Base-by-base conservation (phyloP, 2,797 vertebrate species). In the Amniataba percoides region DNA sequence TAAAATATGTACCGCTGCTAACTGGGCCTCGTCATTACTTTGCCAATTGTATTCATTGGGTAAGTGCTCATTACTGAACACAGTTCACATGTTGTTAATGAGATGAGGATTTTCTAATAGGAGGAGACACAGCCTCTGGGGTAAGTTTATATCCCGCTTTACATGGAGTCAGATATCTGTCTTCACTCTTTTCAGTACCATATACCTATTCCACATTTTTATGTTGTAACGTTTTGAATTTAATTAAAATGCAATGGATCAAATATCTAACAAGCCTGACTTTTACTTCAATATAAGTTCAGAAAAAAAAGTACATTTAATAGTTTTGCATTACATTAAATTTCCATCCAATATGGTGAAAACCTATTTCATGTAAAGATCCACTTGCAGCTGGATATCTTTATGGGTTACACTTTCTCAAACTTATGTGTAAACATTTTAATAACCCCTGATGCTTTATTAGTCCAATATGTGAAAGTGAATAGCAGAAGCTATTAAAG, bases 391-490 rank as follows among this genome's bases (percentile, higher is more conserved):
- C 90, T 90, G 84, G 71, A 52, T 46, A 39, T 71, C 71, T 93
- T 95, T 93, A 93, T 89, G 86, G 88, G 89, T 90, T 82, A 71
- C 72, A 73, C 48, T 76, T 84, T 88, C 78, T 78, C 71, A 83
- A 86, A 88, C 78, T 70, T 90, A 87, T 71, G 85, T 76, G 74
- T 84, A 88, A 92, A 93, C 82, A 82, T 86, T 87, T 93, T 89
- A 90, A 94, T 81, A 84, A 88, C 75, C 83, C 74, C 74, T 52
- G 78, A 87, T 81, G 67, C 81, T 92, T 94, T 93, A 92, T 92
- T 90, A 86, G 81, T 90, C 74, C 86, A 91, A 80, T 77, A 90
- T 90, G 85, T 85, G 85, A 86, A 87, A 69, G 76, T 86, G 79
- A 78, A 81, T 63, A 86, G 79, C 75, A 77, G 83, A 66, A 80